Percentiles rank a stretch among this genome's conserved stretches.
These are phyloP conservation scores for Mormyrops attenuatus DNA, from an alignment of 2,797 vertebrate species.

Conservation along the genomic window DNA sequence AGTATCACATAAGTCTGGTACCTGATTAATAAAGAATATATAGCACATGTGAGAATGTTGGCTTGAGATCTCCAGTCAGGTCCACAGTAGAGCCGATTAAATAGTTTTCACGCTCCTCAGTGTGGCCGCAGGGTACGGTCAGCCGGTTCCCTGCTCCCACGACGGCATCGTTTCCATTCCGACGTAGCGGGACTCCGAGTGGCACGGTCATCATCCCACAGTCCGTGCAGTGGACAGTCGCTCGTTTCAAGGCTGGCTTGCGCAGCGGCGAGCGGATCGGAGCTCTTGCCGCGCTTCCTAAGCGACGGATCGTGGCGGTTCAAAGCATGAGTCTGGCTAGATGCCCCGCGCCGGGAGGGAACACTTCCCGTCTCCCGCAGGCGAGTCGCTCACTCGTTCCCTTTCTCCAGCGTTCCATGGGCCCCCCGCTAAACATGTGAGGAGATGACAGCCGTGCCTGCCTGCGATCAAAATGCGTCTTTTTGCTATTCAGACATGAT, in stretches of 20 bases:
- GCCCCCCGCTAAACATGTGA: slow-evolving; percentile 36
- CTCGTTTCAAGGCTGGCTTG: not conserved
- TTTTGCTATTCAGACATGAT: slow-evolving; percentile 35
- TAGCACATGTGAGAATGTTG: not conserved
- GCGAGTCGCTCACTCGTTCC: slow-evolving; percentile 50
- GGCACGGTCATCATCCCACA: not conserved
- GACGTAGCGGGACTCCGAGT: not conserved
- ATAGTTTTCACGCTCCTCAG: not conserved
- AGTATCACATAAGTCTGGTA: not conserved
- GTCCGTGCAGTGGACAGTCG: not conserved
- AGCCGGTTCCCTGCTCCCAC: not conserved
- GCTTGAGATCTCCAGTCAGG: not conserved
- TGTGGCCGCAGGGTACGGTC: not conserved
- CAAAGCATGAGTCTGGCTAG: not conserved
- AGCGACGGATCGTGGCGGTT: not conserved
- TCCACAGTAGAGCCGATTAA: not conserved
- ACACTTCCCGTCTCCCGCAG: slow-evolving; percentile 25
- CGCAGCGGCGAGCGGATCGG: not conserved
- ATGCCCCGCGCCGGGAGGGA: not conserved
- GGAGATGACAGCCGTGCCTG: slow-evolving; percentile 48
- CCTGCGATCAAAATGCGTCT: slow-evolving; percentile 43
- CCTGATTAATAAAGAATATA: not conserved
- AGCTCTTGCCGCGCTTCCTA: not conserved
- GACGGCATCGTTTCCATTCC: not conserved
- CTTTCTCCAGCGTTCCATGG: slow-evolving; percentile 42